Conservation (phyloP, 2,113 vertebrate species). For the Atherinomorus stipes region DNA sequence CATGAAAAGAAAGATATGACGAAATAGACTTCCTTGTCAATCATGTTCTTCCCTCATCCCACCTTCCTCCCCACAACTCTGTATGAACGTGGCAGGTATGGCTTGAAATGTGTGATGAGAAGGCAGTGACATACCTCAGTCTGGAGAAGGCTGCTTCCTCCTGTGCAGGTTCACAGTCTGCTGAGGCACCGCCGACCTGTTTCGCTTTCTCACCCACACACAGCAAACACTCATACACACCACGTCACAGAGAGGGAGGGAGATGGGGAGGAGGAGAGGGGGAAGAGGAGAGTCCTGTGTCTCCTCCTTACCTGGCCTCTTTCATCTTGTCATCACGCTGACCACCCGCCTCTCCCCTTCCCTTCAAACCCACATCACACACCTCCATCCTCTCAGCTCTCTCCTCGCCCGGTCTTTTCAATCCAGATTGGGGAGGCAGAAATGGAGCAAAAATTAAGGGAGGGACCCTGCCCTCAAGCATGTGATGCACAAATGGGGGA, state of each 20-base stretch:
- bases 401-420: constrained; percentile 43
- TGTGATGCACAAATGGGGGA: constrained; percentile 39
- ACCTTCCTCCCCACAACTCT: constrained; percentile 8
- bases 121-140: constrained; percentile 74
- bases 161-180: constrained; percentile 67
- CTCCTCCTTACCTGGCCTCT: constrained; percentile 83
- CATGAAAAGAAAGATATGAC: constrained; percentile 9
- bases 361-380: constrained; percentile 53
- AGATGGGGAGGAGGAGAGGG: constrained; percentile 18
- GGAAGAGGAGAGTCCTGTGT: constrained; percentile 61
- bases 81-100: constrained; percentile 7
- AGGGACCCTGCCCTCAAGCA: constrained; percentile 41
- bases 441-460: constrained; percentile 22
- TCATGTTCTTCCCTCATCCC: constrained; percentile 16
- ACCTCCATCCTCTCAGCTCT: constrained; percentile 48
- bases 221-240: constrained; percentile 43
- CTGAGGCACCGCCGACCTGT: constrained; percentile 67
- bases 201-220: constrained; percentile 55
- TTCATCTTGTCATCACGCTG: constrained; percentile 76
- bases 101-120: constrained; percentile 38
- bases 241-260: constrained; percentile 59
- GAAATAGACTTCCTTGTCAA: constrained; percentile 11
- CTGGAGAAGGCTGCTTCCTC: constrained; percentile 66
- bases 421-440: constrained; percentile 57
- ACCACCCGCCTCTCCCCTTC: constrained; percentile 44